Percentiles rank a stretch among this genome's conserved stretches.
Evolutionary conservation across 2,797 vertebrate species (phyloP).

Genomic region (Manis pentadactyla): DNA sequence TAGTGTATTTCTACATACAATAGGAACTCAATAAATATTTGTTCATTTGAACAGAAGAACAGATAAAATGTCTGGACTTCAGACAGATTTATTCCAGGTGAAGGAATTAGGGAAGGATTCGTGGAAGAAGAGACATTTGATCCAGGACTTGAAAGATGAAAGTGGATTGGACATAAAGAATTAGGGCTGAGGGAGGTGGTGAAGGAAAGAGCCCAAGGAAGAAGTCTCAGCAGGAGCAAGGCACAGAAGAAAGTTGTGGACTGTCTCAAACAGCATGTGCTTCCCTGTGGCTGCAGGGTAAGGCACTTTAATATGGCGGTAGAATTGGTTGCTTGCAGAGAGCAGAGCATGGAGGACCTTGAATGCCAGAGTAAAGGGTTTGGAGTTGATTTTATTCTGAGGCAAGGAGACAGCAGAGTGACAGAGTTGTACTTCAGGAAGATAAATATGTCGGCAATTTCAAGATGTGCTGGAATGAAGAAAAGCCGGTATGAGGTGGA

Average conservation of each 20-base stretch:
- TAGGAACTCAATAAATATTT: not conserved
- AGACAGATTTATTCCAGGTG: not conserved
- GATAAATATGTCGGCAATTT: not conserved
- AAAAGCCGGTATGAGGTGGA: not conserved
- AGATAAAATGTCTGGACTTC: not conserved
- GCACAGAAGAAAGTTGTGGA: not conserved
- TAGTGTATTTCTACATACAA: not conserved
- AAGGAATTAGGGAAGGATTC: not conserved
- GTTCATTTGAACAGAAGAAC: not conserved
- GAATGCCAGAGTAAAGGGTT: not conserved
- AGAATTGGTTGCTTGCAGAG: not conserved
- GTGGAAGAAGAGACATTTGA: not conserved
- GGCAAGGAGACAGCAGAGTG: not conserved
- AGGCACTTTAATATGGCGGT: fast-evolving
- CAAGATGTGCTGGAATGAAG: not conserved
- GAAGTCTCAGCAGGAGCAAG: not conserved
- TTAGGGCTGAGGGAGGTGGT: not conserved
- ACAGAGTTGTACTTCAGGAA: not conserved
- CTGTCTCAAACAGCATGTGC: not conserved
- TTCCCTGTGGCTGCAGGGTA: not conserved
- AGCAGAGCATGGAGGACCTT: not conserved
- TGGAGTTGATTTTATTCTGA: not conserved
- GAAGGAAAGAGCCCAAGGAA: not conserved
- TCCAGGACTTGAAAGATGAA: not conserved
- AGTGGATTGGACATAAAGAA: not conserved